phyloP scores from a whole-genome alignment of 2,888 invertebrate species.

The Calephelis perditalis region DNA sequence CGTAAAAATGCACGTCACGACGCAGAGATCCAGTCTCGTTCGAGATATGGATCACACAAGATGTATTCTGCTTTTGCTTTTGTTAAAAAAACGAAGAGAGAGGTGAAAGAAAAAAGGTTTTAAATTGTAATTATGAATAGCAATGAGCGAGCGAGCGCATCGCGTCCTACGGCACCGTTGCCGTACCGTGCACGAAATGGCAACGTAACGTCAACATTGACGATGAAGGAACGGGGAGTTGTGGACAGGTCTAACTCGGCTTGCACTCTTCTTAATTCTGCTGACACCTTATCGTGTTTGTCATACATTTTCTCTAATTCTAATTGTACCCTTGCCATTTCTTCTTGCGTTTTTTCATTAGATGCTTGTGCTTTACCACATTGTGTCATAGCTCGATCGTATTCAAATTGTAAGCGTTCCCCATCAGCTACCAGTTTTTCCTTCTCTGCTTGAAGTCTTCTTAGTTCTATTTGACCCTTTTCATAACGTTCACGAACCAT shows the following conservation, averaged over 20 bases:
- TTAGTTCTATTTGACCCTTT: constrained; percentile 90
- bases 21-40: no score
- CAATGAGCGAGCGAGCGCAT: no score
- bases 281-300: constrained; percentile 90
- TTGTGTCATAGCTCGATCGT: constrained; percentile 92
- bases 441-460: constrained; percentile 89
- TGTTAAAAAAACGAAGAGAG: no score
- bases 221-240: no score
- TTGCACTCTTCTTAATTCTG: constrained; percentile 89
- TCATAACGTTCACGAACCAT: constrained; percentile 93
- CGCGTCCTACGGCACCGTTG: no score
- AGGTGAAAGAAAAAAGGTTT: no score
- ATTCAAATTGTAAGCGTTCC: constrained; percentile 90
- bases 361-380: constrained; percentile 90
- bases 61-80: no score
- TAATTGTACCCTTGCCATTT: constrained; percentile 89
- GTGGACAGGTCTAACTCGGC: constrained; percentile 86
- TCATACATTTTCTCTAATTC: constrained; percentile 95
- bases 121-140: no score
- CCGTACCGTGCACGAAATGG: no score
- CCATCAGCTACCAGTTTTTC: constrained; percentile 91
- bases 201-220: no score
- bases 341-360: constrained; percentile 93
- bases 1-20: no score
- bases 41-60: no score